These are phyloP conservation scores for Oryzias dopingdopingensis DNA, from an alignment of 2,797 vertebrate species.

Conservation along the genomic window DNA sequence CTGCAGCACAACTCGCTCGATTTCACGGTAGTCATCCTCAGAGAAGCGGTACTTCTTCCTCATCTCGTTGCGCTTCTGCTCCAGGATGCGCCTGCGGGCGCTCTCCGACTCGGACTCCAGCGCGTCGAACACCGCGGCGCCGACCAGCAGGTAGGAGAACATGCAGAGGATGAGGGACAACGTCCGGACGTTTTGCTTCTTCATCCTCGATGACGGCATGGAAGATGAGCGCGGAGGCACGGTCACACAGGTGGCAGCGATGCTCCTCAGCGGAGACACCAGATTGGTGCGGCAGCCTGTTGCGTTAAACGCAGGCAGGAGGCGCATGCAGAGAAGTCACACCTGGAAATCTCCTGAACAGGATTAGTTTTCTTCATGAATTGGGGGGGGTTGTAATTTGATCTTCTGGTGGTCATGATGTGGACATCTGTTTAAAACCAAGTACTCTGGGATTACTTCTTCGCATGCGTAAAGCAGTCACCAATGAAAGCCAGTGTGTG, in stretches of 20 bases:
- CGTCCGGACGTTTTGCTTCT: slow-evolving; percentile 89
- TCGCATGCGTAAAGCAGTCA: slow-evolving; percentile 63
- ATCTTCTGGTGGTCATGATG: slow-evolving; percentile 27
- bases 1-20: slow-evolving; percentile 89
- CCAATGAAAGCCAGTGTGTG: slow-evolving; percentile 14
- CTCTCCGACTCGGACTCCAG: slow-evolving; percentile 91
- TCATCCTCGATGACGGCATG: slow-evolving; percentile 74
- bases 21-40: slow-evolving; percentile 86
- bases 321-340: slow-evolving; percentile 2
- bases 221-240: slow-evolving; percentile 29
- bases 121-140: slow-evolving; percentile 92
- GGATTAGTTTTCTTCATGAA: slow-evolving; percentile 1
- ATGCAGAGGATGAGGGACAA: slow-evolving; percentile 89
- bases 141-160: slow-evolving; percentile 90
- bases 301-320: slow-evolving; percentile 35
- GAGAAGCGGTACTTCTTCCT: slow-evolving; percentile 89
- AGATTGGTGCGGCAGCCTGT: slow-evolving; percentile 55
- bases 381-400: background rate
- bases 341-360: background rate
- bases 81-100: slow-evolving; percentile 81
- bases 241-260: slow-evolving; percentile 58
- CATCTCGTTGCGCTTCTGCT: slow-evolving; percentile 87
- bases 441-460: slow-evolving; percentile 37
- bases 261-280: slow-evolving; percentile 33
- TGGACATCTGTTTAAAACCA: slow-evolving; percentile 37